A percentile compares a stretch with the other conserved stretches of the same genome.
These are phyloP conservation scores for Teleogryllus oceanicus DNA, from an alignment of 2,888 invertebrate species.

Conservation along the genomic window DNA sequence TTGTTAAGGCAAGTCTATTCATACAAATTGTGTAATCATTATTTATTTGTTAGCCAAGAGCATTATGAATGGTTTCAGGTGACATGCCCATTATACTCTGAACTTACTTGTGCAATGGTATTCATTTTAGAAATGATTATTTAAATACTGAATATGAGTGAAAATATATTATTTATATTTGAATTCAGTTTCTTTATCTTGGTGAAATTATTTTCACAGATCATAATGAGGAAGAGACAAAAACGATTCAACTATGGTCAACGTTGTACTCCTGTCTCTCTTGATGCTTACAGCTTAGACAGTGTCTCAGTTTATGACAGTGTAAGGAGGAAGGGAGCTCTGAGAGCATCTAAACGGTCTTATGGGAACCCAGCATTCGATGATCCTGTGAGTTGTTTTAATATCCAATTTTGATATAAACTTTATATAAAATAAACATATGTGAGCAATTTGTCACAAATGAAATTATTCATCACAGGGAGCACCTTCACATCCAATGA, in stretches of 20 bases:
- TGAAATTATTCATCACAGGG: constrained; percentile 47
- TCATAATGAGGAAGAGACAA: constrained; percentile 77
- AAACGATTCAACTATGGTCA: constrained; percentile 78
- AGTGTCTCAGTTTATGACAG: constrained; percentile 76
- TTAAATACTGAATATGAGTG: no score
- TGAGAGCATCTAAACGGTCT: constrained; percentile 76
- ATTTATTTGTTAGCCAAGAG: no score
- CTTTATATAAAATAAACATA: neutral
- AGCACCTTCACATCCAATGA: constrained; percentile 70
- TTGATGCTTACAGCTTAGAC: constrained; percentile 86
- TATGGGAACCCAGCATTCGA: constrained; percentile 90
- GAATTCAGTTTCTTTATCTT: no score
- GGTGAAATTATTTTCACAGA: constrained; percentile 49
- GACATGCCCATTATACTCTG: no score
- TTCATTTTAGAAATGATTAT: no score
- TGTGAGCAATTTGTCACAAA: constrained; percentile 24
- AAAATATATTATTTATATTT: no score
- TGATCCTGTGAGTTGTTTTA: constrained; percentile 65
- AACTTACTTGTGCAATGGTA: no score
- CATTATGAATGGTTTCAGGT: no score
- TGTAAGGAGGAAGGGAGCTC: constrained; percentile 62
- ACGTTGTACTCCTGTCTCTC: constrained; percentile 80
- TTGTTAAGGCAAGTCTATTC: no score
- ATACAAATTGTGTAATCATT: no score
- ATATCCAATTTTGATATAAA: neutral